A percentile compares a stretch with the other conserved stretches of the same genome.
These are phyloP conservation scores for Poecilia latipinna DNA, from an alignment of 2,113 vertebrate genomes.

Conservation along the genomic window DNA sequence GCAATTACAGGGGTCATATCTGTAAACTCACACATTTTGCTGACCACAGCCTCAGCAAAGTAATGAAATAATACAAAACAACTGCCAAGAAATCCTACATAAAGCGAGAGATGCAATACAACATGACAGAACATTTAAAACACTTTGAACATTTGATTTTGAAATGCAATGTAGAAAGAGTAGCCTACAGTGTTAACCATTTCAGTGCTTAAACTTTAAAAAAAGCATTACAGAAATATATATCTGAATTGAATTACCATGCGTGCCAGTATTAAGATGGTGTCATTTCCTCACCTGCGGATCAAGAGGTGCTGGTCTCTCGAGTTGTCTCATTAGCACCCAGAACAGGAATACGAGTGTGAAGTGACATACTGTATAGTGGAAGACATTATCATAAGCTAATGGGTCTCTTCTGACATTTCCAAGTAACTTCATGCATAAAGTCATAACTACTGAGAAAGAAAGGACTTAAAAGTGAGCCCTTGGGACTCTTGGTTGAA, in stretches of 20 bases:
- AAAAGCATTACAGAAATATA: not conserved
- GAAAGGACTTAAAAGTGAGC: constrained; percentile 61
- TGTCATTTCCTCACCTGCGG: constrained; percentile 59
- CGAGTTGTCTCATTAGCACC: constrained; percentile 67
- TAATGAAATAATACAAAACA: constrained; percentile 49
- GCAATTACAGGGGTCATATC: constrained; percentile 52
- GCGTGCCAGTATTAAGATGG: not conserved
- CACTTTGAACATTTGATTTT: constrained; percentile 8
- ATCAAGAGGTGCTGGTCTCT: constrained; percentile 58
- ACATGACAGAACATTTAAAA: constrained; percentile 8
- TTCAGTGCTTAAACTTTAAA: not conserved
- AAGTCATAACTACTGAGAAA: constrained; percentile 47
- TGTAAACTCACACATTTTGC: constrained; percentile 53
- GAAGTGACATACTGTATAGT: constrained; percentile 51
- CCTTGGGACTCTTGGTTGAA: constrained; percentile 47
- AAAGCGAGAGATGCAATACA: not conserved
- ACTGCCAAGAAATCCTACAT: constrained; percentile 24
- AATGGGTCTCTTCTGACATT: constrained; percentile 72
- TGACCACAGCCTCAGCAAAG: constrained; percentile 43
- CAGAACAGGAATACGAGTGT: constrained; percentile 34
- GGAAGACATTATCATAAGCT: constrained; percentile 65
- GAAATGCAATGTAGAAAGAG: not conserved
- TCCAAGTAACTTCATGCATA: constrained; percentile 49
- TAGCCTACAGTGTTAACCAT: not conserved
- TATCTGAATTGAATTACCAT: constrained; percentile 35